Base-by-base conservation (phyloP, 2,888 invertebrate genomes). In the Epirrhoe tristata region DNA sequence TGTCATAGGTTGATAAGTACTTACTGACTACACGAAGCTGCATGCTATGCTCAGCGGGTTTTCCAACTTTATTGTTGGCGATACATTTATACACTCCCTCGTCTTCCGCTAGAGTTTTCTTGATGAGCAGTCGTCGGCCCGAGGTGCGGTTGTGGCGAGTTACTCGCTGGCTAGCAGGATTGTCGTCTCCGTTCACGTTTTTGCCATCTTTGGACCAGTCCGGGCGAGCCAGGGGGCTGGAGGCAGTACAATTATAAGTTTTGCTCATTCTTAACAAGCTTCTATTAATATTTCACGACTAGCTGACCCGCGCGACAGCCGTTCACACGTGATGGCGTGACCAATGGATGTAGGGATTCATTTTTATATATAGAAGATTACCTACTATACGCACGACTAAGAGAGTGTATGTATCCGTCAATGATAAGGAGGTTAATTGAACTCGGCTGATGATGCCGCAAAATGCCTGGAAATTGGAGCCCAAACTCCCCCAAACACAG, bases 201-300 rank as follows among this genome's bases (percentile, higher is more conserved):
- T 81, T 82, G 0, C 84, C 87, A 54, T 89, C 87, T 71, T 90
- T 90, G 81, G 71, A 89, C 89, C 90, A 92, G 70, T 84, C 83
- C 0, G 89, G 88, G 63, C 80, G 79, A 0, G 86, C 87, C 17
- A 88, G 74, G 0, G 92, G 91, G 17, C 92, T 92, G 79, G 8
- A 53, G 39, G 24, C n/a, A 12, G 1, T 14, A 16, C 14, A 5
- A 48, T 43, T 12, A 8, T 12, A 10, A 2, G 6, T 8, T 36
- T 3, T 36, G 36, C n/a, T n/a, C n/a, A n/a, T n/a, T n/a, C n/a
- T n/a, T n/a, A n/a, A n/a, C n/a, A n/a, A n/a, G n/a, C n/a, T n/a
- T n/a, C n/a, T n/a, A n/a, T n/a, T n/a, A n/a, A n/a, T n/a, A n/a
- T n/a, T n/a, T n/a, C n/a, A n/a, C n/a, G n/a, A n/a, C n/a, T n/a